Base-by-base conservation (phyloP, 2,888 invertebrate species). In the Eumacrocentrus americanus region DNA sequence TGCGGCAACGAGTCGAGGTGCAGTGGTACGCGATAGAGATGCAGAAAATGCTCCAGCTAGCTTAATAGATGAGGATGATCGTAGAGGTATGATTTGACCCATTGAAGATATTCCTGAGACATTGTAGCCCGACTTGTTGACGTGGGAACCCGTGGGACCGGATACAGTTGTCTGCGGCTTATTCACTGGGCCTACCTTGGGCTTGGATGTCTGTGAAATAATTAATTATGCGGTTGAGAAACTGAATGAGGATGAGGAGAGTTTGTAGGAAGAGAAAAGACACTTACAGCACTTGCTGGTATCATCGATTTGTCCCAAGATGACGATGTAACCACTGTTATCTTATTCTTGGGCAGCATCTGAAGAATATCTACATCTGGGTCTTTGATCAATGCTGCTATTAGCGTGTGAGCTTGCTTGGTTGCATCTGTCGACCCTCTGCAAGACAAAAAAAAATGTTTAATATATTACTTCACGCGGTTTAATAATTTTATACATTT, bases 321-420 rank as follows among this genome's bases (percentile, higher is more conserved):
- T 2, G 85, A 83, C 35, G 84, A 83, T 52, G 85, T 82, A 34
- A 85, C 82, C 35, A 85, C 81, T 47, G 85, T 82, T 76, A 86
- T 83, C 66, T 85, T 85, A 58, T 84, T 83, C 73, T 90, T 88
- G 57, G 93, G 91, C 76, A 95, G 81, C 84, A 95, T 88, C 77
- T 90, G 89, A 68, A 89, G 83, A 70, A 95, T 91, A 80, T 95
- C 95, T 2, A 92, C 92, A 71, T 98, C 98, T 3, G 96, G 95
- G 84, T 98, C 98, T 81, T 94, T 93, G 74, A 98, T 94, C 74
- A 99, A 86, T 7, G 94, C 89, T 42, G 92, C 89, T 70, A 99
- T 98, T 74, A 98, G 86, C 70, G 87, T 87, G 76, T 95, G 91
- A 53, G 98, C 98, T 78, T 95, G 94, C 78, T 94, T 92, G 0